Conservation (phyloP, 2,888 invertebrate genomes). For the Ametastegia equiseti region DNA sequence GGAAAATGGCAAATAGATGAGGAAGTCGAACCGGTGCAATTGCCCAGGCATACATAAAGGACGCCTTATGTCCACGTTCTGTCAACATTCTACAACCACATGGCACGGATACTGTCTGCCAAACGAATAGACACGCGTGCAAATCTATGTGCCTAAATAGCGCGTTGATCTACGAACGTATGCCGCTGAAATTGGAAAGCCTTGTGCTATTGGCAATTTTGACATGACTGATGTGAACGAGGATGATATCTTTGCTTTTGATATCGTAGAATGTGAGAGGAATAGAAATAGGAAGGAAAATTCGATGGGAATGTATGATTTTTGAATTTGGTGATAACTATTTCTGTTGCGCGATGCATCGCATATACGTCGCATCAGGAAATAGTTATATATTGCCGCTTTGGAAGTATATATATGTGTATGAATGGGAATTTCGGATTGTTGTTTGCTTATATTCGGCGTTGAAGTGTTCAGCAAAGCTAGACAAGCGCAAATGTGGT, state of each 20-base stretch:
- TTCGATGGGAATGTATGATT: no score
- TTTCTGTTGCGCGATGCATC: not conserved
- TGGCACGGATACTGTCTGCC: constrained; percentile 23
- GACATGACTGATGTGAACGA: no score
- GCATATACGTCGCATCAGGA: not conserved
- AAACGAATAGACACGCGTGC: constrained; percentile 27
- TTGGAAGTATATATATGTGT: not conserved
- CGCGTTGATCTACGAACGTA: constrained; percentile 4
- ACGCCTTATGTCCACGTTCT: constrained; percentile 21
- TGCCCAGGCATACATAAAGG: not conserved
- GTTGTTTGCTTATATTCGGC: not conserved
- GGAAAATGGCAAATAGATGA: constrained; percentile 35
- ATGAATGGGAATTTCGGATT: not conserved
- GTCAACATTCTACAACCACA: constrained; percentile 22
- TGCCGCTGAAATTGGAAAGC: not conserved
- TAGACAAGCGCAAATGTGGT: not conserved
- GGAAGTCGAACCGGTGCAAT: not conserved
- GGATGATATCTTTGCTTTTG: no score
- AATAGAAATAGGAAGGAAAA: no score
- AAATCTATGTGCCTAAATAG: not conserved
- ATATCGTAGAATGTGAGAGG: no score
- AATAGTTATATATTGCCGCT: no score
- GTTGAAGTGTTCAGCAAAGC: not conserved
- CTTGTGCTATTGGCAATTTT: no score
- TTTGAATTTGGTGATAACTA: no score